Base-by-base conservation (phyloP, 2,888 invertebrate genomes). In the Gastracanthus pulcherrimus region DNA sequence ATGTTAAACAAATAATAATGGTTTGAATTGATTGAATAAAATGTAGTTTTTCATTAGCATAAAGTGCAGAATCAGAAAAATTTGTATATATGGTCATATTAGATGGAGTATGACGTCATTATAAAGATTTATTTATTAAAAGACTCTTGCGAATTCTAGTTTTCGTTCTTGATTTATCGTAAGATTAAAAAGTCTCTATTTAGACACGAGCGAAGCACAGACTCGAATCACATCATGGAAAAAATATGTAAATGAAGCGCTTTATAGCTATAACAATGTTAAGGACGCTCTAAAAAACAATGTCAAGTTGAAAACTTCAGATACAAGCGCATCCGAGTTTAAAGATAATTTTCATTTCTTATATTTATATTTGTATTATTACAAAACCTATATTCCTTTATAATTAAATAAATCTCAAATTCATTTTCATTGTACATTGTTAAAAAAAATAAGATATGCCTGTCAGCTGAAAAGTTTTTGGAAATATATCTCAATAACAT, bases 211-310 rank as follows among this genome's bases (percentile, higher is more conserved):
- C n/a, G 23, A 71, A 64, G 36, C 29, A 4, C 19, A 26, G 23
- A 19, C 58, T 31, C 60, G 9, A 34, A 76, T 23, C 58, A 34
- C 41, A n/a, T 41, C 38, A 76, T 58, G 29, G 58, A 67, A 55
- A 58, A 66, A 62, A 71, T 58, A 78, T 78, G 78, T n/a, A 41
- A 78, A 78, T 66, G 23, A 71, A 71, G 62, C 45, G 7, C 13
- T 16, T n/a, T 1, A 13, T 9, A 13, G 23, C 16, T 67, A 38
- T 58, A 69, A 78, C 71, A 78, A 78, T 72, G 78, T 78, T 78
- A 66, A 78, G 71, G 78, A 71, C 72, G n/a, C 31, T 41, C 41
- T 23, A 66, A 3, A 6, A 64, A 55, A 72, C 66, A 78, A 72
- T 78, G 55, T 78, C 71, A 75, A 75, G 74, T 26, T 64, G 64